These are phyloP conservation scores for Oncopeltus fasciatus DNA, from an alignment of 1,140 invertebrate species.

Conservation along the genomic window DNA sequence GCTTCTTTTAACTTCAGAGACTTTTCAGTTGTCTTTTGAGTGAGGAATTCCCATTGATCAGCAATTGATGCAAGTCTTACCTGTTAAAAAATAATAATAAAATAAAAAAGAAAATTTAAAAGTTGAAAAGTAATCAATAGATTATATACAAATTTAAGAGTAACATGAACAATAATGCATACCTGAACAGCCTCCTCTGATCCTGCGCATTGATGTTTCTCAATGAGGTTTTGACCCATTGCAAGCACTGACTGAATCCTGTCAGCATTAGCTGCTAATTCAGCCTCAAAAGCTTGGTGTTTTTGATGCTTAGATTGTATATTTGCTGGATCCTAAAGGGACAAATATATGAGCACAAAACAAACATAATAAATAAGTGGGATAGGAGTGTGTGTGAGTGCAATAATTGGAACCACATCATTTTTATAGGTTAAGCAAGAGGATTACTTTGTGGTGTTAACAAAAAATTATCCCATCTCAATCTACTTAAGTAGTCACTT, in stretches of 20 bases:
- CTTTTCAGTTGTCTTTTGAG: slow-evolving; percentile 95
- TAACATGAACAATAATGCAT: slow-evolving; percentile 4
- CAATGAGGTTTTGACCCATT: slow-evolving; percentile 91
- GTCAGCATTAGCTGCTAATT: slow-evolving; percentile 95
- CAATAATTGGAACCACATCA: too few species aligned
- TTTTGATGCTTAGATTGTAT: slow-evolving; percentile 97
- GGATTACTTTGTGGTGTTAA: too few species aligned
- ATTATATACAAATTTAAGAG: background rate
- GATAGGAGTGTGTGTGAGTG: too few species aligned
- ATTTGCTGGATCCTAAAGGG: slow-evolving; percentile 57
- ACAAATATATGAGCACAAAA: background rate
- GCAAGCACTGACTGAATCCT: slow-evolving; percentile 87
- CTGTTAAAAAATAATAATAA: slow-evolving; percentile 19
- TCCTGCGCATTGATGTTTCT: slow-evolving; percentile 81
- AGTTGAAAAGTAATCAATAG: background rate
- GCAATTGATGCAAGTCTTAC: slow-evolving; percentile 79
- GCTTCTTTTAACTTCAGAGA: slow-evolving; percentile 96
- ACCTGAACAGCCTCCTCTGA: slow-evolving; percentile 83
- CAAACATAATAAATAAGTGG: too few species aligned
- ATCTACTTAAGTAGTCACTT: too few species aligned
- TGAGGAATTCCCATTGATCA: slow-evolving; percentile 96
- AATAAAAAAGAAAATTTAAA: background rate
- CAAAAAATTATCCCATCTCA: too few species aligned
- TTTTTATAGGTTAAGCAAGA: too few species aligned
- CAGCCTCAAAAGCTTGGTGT: slow-evolving; percentile 98